A percentile compares a stretch with the other conserved stretches of the same genome.
Conservation (phyloP, 30 jellyfish, hydroid and myxozoan species). For the Rhopilema esculentum region DNA sequence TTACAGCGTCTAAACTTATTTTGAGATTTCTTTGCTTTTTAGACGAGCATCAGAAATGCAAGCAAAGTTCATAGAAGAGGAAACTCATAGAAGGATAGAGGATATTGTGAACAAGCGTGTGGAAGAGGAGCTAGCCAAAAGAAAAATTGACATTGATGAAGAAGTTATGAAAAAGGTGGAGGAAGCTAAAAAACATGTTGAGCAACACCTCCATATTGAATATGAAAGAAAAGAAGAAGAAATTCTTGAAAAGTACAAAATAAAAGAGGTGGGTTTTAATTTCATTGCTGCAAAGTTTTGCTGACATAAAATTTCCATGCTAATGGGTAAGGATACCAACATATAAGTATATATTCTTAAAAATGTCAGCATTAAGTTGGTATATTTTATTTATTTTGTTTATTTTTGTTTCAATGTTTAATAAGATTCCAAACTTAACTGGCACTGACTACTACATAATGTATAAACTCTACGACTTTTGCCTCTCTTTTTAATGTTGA, state of each 20-base stretch:
- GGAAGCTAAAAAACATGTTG: constrained; percentile 97
- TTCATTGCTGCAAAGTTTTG: background rate
- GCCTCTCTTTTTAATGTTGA: too few species aligned
- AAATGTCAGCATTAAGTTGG: too few species aligned
- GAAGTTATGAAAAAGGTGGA: constrained; percentile 97
- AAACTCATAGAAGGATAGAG: constrained; percentile 96
- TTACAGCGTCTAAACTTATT: background rate
- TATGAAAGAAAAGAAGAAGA: constrained; percentile 95
- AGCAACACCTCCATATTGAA: constrained; percentile 93
- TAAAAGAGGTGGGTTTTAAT: constrained; percentile 82
- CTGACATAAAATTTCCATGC: too few species aligned
- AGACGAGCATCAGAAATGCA: constrained; percentile 99
- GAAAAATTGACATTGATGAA: constrained; percentile 98
- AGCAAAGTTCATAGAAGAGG: constrained; percentile 97
- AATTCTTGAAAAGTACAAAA: constrained; percentile 88
- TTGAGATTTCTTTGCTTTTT: background rate
- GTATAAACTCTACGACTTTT: too few species aligned
- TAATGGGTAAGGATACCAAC: too few species aligned
- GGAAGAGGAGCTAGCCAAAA: constrained; percentile 97
- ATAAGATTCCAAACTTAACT: too few species aligned
- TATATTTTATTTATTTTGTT: too few species aligned
- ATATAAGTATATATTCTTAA: too few species aligned
- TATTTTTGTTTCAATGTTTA: too few species aligned
- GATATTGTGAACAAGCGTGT: constrained; percentile 97
- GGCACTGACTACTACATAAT: too few species aligned